Evolutionary conservation across 2,797 vertebrate genomes (phyloP), one percentile per base, ranked within the genome.

Genomic region (Clarias laeviceps): DNA sequence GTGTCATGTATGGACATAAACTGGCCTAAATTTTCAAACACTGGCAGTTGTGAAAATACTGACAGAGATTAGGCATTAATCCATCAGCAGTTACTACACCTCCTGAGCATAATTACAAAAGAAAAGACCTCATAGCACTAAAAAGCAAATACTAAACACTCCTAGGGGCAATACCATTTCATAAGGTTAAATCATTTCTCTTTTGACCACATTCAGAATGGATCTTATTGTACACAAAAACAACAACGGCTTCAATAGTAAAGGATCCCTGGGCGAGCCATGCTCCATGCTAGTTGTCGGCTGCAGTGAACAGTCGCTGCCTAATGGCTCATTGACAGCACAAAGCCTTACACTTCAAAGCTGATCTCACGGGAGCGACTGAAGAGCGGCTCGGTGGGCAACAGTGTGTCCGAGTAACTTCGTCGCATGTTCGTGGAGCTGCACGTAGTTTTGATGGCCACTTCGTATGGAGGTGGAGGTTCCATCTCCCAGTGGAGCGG

Each of bases 401-500:
- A 92, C 78, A 95, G 93, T 17, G 95, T 94, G 92, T 96, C 95
- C 5, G 95, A 96, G 89, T 95, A 96, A 7, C 95, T 94, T 14
- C 95, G 94, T 20, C 95, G 93, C 86, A 96, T 92, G 50, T 95
- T 94, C 4, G 95, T 96, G 1, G 95, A 93, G 93, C 96, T 96
- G 86, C 93, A 94, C 0, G 94, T 93, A 86, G 95, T 95, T 90
- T 96, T 96, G 90, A 97, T 96, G 91, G 96, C 94, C 56, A 96
- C 95, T 87, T 90, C 95, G 27, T 96, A 96, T 0, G 94, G 92
- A 4, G 97, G 95, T 0, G 95, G 94, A 0, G 91, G 93, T 17
- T 88, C 94, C 90, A 94, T 89, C 54, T 93, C 92, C 94, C 96
- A 97, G 12, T 88, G 91, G 32, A 91, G 93, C 65, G 92, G 92